A percentile compares a stretch with the other conserved stretches of the same genome.
phyloP scores from a whole-genome alignment of 2,888 invertebrate species.

The Toxonevra muliebris region DNA sequence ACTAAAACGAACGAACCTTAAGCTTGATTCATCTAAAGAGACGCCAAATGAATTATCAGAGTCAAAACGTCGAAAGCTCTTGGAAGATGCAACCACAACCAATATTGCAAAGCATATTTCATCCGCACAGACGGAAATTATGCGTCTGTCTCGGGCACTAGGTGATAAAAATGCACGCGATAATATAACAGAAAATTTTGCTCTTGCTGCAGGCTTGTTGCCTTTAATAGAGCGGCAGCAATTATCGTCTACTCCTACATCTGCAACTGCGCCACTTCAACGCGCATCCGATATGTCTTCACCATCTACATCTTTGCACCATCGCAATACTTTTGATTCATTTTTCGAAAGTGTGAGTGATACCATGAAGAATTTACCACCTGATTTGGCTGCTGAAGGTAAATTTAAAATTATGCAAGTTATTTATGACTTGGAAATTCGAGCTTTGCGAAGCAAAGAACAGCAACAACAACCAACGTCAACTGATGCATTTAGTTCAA shows the following conservation, averaged over 20 bases:
- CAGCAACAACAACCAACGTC: slow-evolving; percentile 15
- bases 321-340: slow-evolving; percentile 50
- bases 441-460: slow-evolving; percentile 43
- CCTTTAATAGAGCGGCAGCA: neutral
- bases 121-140: slow-evolving; percentile 32
- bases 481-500: too few species aligned
- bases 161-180: slow-evolving; percentile 15
- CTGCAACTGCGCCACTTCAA: slow-evolving; percentile 3
- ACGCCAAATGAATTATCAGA: too few species aligned
- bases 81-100: slow-evolving; percentile 18
- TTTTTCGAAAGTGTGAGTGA: slow-evolving; percentile 56
- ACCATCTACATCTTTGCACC: neutral
- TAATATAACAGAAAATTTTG: neutral
- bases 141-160: slow-evolving; percentile 26
- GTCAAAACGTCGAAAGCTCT: neutral
- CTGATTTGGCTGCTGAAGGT: slow-evolving; percentile 55
- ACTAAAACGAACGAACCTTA: too few species aligned
- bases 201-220: neutral
- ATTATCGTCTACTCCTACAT: neutral
- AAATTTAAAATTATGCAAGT: slow-evolving; percentile 57
- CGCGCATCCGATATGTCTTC: neutral
- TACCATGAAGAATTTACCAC: slow-evolving; percentile 53
- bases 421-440: slow-evolving; percentile 53
- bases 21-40: too few species aligned
- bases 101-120: slow-evolving; percentile 36